A percentile compares a stretch with the other conserved stretches of the same genome.
Conservation (phyloP, 2,113 vertebrate genomes). For the Lutjanus erythropterus region DNA sequence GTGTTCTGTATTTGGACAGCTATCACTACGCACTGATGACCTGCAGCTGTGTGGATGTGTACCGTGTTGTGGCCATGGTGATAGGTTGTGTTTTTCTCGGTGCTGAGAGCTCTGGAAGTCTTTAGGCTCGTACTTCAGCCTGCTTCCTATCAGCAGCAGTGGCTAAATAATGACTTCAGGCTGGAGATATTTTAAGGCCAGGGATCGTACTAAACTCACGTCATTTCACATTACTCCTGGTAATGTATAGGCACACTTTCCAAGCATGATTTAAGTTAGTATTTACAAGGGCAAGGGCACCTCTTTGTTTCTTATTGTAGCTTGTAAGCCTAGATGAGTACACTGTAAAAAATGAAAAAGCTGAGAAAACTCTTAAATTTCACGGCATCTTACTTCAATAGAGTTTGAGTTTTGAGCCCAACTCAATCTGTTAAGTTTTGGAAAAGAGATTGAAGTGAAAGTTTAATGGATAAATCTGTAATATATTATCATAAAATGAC, state of each 20-base stretch:
- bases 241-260: conserved; percentile 56
- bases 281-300: conserved; percentile 18
- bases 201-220: conserved; percentile 71
- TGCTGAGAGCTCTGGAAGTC: conserved; percentile 79
- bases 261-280: conserved; percentile 48
- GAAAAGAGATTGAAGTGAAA: no score
- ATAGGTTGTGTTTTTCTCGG: conserved; percentile 73
- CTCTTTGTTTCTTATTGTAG: conserved; percentile 16
- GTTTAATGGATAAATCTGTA: no score
- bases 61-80: conserved; percentile 66
- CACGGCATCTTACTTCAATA: no score
- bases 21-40: conserved; percentile 59
- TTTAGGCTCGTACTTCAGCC: conserved; percentile 65
- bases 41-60: conserved; percentile 76
- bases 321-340: conserved; percentile 8
- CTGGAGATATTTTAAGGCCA: conserved; percentile 69
- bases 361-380: no score
- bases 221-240: conserved; percentile 70
- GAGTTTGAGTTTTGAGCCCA: no score
- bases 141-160: conserved; percentile 79
- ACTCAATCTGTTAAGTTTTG: no score
- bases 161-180: conserved; percentile 76
- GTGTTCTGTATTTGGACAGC: conserved; percentile 31
- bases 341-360: no score
- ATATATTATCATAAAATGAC: no score